Evolutionary conservation across 2,113 vertebrate genomes (phyloP).

Genomic region (Anthoscopus minutus): DNA sequence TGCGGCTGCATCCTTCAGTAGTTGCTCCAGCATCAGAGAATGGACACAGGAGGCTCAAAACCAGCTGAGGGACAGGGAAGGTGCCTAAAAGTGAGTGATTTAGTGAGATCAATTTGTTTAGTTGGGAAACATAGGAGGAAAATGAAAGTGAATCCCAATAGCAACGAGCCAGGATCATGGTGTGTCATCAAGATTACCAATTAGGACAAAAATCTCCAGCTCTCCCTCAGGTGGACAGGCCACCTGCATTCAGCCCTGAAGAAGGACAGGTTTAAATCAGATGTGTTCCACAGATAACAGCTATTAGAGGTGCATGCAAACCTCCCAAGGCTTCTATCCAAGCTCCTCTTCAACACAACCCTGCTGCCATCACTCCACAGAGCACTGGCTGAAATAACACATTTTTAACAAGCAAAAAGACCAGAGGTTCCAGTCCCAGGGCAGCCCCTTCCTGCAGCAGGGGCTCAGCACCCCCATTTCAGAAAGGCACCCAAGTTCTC

Average conservation of each 20-base stretch:
- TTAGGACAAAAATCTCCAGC: neutral
- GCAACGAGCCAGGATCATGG: neutral
- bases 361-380: rapidly evolving
- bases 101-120: neutral
- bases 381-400: neutral
- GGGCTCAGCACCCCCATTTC: neutral
- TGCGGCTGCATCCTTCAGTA: conserved; percentile 12
- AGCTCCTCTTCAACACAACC: neutral
- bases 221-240: neutral
- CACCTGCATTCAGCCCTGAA: neutral
- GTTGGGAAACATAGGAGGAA: neutral
- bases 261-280: neutral
- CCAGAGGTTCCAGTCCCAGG: neutral
- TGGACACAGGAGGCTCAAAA: neutral
- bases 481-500: neutral
- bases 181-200: neutral
- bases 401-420: neutral
- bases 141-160: neutral
- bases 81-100: neutral
- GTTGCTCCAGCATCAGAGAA: neutral
- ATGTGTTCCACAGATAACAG: rapidly evolving
- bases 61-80: neutral
- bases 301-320: neutral
- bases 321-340: neutral
- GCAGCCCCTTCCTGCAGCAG: neutral